These are phyloP conservation scores for Phoenoteleia sp. DNA, from an alignment of 2,888 invertebrate genomes.

Conservation along the genomic window DNA sequence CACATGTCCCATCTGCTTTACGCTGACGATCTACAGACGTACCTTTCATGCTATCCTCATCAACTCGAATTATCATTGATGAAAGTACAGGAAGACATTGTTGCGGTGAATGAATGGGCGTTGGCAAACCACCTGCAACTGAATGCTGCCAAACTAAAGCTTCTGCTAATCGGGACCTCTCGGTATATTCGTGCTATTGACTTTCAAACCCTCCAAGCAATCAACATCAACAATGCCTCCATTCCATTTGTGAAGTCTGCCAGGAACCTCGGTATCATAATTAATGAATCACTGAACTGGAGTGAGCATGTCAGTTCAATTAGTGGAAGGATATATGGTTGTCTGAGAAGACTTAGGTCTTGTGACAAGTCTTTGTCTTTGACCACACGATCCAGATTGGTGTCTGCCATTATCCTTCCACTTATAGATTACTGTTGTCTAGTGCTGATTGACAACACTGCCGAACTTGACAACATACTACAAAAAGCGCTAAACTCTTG, in stretches of 20 bases:
- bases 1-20: neutral
- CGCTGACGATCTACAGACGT: neutral
- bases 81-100: neutral
- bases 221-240: neutral
- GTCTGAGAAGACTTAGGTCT: neutral
- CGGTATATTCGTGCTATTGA: too few relatives aligned
- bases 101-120: neutral
- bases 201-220: neutral
- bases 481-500: conserved; percentile 1
- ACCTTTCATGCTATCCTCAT: neutral
- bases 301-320: neutral
- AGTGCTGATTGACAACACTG: neutral
- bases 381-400: neutral
- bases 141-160: neutral
- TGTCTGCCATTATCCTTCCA: neutral
- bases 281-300: neutral
- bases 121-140: neutral
- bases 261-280: neutral
- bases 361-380: neutral
- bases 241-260: neutral
- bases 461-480: neutral
- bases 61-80: neutral
- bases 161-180: too few relatives aligned
- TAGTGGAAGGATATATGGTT: neutral
- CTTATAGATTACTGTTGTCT: conserved; percentile 10